phyloP scores from a whole-genome alignment of 2,797 vertebrate genomes.

The Danio jaintianensis region DNA sequence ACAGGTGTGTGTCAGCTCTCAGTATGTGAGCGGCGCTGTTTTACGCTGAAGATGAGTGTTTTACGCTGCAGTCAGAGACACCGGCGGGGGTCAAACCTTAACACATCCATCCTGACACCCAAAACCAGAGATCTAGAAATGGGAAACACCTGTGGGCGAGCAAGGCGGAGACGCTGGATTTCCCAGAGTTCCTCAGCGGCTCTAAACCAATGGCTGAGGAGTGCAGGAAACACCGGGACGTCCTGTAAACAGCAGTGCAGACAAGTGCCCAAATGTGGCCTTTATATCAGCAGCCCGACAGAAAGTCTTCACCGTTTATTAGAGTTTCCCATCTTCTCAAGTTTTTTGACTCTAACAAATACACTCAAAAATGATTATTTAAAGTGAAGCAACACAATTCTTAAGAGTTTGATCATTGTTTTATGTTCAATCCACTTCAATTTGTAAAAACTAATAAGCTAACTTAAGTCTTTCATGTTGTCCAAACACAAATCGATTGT shows the following conservation, averaged over 20 bases:
- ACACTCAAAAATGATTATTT: too few species aligned
- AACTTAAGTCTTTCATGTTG: too few species aligned
- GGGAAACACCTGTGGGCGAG: constrained; percentile 88
- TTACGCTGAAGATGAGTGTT: too few species aligned
- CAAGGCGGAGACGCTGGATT: constrained; percentile 54
- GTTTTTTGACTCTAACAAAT: not conserved
- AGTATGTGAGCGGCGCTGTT: constrained; percentile 71
- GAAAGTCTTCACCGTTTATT: not conserved
- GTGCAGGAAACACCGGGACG: constrained; percentile 71
- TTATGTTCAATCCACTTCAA: too few species aligned
- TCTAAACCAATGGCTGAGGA: constrained; percentile 70
- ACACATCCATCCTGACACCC: constrained; percentile 69
- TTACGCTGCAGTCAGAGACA: too few species aligned
- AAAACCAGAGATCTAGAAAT: constrained; percentile 79
- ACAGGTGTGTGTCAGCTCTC: constrained; percentile 81
- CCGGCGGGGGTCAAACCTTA: constrained; percentile 77
- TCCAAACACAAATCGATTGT: too few species aligned
- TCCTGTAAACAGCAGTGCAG: constrained; percentile 58
- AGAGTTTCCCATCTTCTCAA: not conserved
- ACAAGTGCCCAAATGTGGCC: not conserved
- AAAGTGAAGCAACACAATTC: too few species aligned
- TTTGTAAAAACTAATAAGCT: too few species aligned
- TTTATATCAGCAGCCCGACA: not conserved
- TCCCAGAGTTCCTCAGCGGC: constrained; percentile 49
- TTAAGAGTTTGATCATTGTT: too few species aligned